Conservation (phyloP, 2,113 vertebrate genomes). For the Heloderma charlesbogerti region DNA sequence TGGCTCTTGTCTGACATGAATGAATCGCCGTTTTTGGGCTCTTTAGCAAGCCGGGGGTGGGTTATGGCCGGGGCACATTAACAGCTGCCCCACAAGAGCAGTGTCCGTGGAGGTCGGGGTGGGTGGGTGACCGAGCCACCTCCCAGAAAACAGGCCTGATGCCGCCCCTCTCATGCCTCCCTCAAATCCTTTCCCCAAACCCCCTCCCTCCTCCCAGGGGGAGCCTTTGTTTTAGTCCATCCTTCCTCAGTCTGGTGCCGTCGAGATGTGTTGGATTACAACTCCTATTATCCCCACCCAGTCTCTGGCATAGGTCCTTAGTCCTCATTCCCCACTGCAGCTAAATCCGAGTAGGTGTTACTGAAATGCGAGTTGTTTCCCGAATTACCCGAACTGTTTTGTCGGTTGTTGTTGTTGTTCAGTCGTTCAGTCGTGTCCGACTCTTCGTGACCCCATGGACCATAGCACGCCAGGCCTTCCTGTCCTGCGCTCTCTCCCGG, state of each 20-base stretch:
- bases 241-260: neutral
- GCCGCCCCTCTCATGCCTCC: neutral
- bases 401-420: no score
- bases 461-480: no score
- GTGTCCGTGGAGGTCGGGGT: neutral
- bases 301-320: neutral
- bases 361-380: no score
- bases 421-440: no score
- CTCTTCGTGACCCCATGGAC: no score
- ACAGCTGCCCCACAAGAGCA: neutral
- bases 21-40: neutral
- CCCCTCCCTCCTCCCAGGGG: no score
- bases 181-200: neutral
- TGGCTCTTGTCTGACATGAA: neutral
- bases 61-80: no score
- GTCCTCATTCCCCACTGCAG: constrained; percentile 8
- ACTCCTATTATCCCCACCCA: no score
- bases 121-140: neutral
- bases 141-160: neutral
- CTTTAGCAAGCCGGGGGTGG: no score
- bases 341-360: no score
- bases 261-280: neutral
- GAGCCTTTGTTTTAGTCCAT: neutral
- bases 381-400: no score
- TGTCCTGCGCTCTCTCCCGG: no score